phyloP scores from a whole-genome alignment of 2,888 invertebrate species.

The Oscheius myriophilus region DNA sequence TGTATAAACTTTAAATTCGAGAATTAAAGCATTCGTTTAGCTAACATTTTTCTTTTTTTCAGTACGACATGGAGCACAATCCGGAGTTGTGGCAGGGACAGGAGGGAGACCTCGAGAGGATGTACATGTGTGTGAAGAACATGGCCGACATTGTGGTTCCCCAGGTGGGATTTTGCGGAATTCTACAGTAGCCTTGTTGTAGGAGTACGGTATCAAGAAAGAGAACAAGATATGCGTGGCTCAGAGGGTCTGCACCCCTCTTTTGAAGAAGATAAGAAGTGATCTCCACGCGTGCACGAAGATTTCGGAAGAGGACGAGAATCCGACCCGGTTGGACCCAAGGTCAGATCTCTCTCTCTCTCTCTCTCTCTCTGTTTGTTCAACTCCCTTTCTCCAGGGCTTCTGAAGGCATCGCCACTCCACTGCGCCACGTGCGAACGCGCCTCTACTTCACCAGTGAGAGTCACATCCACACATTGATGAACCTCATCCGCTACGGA shows the following conservation, averaged over 20 bases:
- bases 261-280: slow-evolving; percentile 81
- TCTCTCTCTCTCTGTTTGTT: not conserved
- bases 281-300: slow-evolving; percentile 79
- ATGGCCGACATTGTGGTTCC: slow-evolving; percentile 98
- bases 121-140: slow-evolving; percentile 92
- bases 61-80: slow-evolving; percentile 90
- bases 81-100: slow-evolving; percentile 77
- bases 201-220: slow-evolving; percentile 94
- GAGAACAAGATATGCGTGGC: slow-evolving; percentile 96
- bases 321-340: slow-evolving; percentile 93
- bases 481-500: slow-evolving; percentile 84
- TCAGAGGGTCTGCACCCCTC: slow-evolving; percentile 94
- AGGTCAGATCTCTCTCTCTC: slow-evolving; percentile 75
- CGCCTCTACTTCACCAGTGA: slow-evolving; percentile 99
- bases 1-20: not conserved
- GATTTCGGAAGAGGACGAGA: slow-evolving; percentile 85
- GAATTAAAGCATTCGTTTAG: not conserved
- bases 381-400: slow-evolving; percentile 43
- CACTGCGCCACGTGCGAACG: slow-evolving; percentile 95
- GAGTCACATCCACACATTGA: slow-evolving; percentile 95
- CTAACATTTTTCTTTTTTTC: slow-evolving; percentile 9
- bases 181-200: not conserved
- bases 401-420: slow-evolving; percentile 89
- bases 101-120: slow-evolving; percentile 75
- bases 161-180: slow-evolving; percentile 76